phyloP scores from a whole-genome alignment of 1,140 invertebrate species.

The Calycopis cecrops region DNA sequence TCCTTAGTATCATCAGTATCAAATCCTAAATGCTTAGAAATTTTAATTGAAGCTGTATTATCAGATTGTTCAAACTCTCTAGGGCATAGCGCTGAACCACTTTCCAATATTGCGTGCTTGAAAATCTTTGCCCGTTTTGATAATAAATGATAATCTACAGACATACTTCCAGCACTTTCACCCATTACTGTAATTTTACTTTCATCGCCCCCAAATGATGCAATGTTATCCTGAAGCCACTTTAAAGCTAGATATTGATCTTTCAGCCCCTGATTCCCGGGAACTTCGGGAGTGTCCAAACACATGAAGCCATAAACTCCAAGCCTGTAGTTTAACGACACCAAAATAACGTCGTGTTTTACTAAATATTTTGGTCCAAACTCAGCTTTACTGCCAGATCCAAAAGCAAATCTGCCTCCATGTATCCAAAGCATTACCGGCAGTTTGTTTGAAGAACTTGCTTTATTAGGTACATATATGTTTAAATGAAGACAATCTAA shows the following conservation, averaged over 20 bases:
- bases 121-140: conserved; percentile 12
- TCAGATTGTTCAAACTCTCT: conserved; percentile 14
- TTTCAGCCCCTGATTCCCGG: conserved; percentile 35
- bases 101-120: conserved; percentile 10
- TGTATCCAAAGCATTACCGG: conserved; percentile 32
- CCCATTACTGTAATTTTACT: conserved; percentile 18
- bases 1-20: conserved; percentile 1
- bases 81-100: conserved; percentile 13
- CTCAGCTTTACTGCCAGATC: conserved; percentile 16
- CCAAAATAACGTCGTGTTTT: conserved; percentile 27
- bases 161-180: conserved; percentile 16
- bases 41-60: conserved; percentile 9
- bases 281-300: conserved; percentile 25
- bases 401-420: conserved; percentile 25
- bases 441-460: conserved; percentile 16
- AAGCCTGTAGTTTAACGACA: conserved; percentile 30
- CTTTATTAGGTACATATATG: conserved; percentile 28
- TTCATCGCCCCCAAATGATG: conserved; percentile 16
- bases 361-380: conserved; percentile 26
- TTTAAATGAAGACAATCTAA: conserved; percentile 29
- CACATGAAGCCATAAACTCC: conserved; percentile 36
- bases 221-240: conserved; percentile 12
- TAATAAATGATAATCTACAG: conserved; percentile 16
- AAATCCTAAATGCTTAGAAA: conserved; percentile 9
- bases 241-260: conserved; percentile 25